Evolutionary conservation across 2,888 invertebrate genomes (phyloP).

Genomic region (Anoncus sp.): DNA sequence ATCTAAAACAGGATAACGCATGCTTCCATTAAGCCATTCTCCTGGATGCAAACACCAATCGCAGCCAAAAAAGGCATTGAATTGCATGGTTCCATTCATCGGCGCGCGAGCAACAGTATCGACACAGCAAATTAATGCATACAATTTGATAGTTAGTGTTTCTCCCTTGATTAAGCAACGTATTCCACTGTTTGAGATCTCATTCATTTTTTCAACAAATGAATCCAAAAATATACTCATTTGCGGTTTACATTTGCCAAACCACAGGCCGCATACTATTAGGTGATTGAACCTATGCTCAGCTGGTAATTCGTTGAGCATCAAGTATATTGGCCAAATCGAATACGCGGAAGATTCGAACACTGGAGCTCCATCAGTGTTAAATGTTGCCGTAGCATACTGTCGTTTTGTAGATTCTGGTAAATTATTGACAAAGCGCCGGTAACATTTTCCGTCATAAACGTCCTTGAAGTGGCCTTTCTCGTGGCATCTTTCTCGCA

Average conservation of each 20-base stretch:
- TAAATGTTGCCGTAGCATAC: conserved; percentile 4
- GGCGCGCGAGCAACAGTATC: conserved; percentile 25
- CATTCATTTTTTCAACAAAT: conserved; percentile 37
- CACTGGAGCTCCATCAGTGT: conserved; percentile 3
- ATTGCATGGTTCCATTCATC: conserved; percentile 24
- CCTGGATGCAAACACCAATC: conserved; percentile 32
- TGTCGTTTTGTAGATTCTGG: conserved; percentile 1
- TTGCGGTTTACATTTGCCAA: conserved; percentile 31
- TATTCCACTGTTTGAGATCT: conserved; percentile 5
- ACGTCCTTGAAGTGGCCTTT: conserved; percentile 29
- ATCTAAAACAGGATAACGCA: conserved; percentile 10
- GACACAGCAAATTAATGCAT: conserved; percentile 34
- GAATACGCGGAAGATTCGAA: conserved; percentile 18
- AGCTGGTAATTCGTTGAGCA: conserved; percentile 40
- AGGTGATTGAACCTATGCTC: conserved; percentile 8
- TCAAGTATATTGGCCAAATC: conserved; percentile 37
- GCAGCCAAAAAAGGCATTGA: conserved; percentile 19
- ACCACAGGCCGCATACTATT: conserved; percentile 39
- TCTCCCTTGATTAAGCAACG: conserved; percentile 11
- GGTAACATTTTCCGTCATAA: conserved; percentile 29
- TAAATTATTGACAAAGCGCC: conserved; percentile 21
- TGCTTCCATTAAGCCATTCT: background rate
- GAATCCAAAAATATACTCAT: conserved; percentile 27
- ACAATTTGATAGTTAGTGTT: conserved; percentile 22
- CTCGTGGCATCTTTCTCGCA: conserved; percentile 13